These are phyloP conservation scores for Apogon hyalosoma DNA, from an alignment of 2,797 vertebrate species.

Conservation along the genomic window DNA sequence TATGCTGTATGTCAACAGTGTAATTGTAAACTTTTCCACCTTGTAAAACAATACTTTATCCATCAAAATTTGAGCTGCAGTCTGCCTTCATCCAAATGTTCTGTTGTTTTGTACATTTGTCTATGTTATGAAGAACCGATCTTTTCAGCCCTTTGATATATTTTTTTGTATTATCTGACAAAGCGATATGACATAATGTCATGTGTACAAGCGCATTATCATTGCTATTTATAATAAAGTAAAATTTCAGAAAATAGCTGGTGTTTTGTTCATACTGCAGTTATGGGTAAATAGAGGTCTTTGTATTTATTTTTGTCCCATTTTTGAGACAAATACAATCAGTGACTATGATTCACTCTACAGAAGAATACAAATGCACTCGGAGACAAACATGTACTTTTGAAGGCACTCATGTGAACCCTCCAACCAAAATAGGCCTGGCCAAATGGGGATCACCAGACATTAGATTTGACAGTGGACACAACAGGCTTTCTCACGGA, in stretches of 20 bases:
- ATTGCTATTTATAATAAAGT: slow-evolving; percentile 98
- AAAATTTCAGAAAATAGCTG: slow-evolving; percentile 65
- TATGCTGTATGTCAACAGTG: slow-evolving; percentile 31
- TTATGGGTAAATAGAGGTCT: slow-evolving; percentile 51
- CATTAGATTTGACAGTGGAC: slow-evolving; percentile 63
- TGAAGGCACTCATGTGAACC: slow-evolving; percentile 67
- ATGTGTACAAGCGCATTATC: slow-evolving; percentile 95
- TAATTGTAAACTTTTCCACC: slow-evolving; percentile 28
- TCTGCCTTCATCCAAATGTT: slow-evolving; percentile 74
- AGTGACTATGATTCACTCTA: slow-evolving; percentile 46
- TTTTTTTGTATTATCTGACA: slow-evolving; percentile 83
- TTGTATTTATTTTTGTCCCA: slow-evolving; percentile 67
- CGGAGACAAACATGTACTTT: slow-evolving; percentile 75
- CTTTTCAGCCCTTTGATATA: slow-evolving; percentile 80
- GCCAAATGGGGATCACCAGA: slow-evolving; percentile 71
- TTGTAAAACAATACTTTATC: slow-evolving; percentile 27
- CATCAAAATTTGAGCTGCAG: slow-evolving; percentile 40
- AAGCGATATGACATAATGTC: slow-evolving; percentile 87
- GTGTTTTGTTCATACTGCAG: slow-evolving; percentile 11
- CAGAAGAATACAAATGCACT: slow-evolving; percentile 38
- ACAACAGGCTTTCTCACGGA: slow-evolving; percentile 76
- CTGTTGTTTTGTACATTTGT: slow-evolving; percentile 80
- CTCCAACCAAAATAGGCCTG: slow-evolving; percentile 67
- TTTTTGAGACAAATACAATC: slow-evolving; percentile 19
- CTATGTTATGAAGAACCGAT: slow-evolving; percentile 83